Base-by-base conservation (phyloP, 1,140 invertebrate genomes). In the Ceratosolen solmsi region DNA sequence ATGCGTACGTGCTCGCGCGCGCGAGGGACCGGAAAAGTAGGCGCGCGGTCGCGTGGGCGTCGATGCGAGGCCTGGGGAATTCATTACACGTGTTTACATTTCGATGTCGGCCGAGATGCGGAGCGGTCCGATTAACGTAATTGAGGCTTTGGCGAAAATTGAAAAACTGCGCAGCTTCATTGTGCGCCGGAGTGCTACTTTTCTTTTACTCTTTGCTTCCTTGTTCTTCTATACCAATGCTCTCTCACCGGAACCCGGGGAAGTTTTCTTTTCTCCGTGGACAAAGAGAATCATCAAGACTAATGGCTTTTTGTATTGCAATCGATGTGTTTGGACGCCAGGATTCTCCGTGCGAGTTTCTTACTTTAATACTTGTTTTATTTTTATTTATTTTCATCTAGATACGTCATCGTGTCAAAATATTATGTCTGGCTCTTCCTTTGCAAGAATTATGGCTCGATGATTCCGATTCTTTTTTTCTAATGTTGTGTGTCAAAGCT, bases 1-100 rank as follows among this genome's bases (percentile, higher is more conserved):
- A 84, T 68, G 85, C 79, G 82, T 78, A 68, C 84, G 82, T 56
- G 54, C 72, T 70, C 36, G 76, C 56, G 71, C 54, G n/a, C 46
- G 38, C 56, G 60, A 60, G 25, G 27, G 36, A 33, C 49, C 25
- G 72, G 56, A 76, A 76, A 76, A 76, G 8, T 79, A n/a, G 68
- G 68, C 46, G 38, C 46, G 15, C 15, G 9, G 17, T 49, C 68
- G 38, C 9, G 78, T 79, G 65, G 51, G 79, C 78, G 78, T 79
- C 54, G 4, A 49, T 49, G 25, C 41, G 41, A 25, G 25, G 33
- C 1, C 33, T 68, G 33, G 33, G 63, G 33, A 68, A 68, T 68
- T 46, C 75, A 41, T 36, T 63, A 68, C 60, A 54, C 51, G 60
- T 68, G 51, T 81, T 33, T 54, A 65, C 46, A 51, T 49, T 60